A percentile compares a stretch with the other conserved stretches of the same genome.
phyloP scores from a whole-genome alignment of 2,888 invertebrate species.

The Meloe dianella region DNA sequence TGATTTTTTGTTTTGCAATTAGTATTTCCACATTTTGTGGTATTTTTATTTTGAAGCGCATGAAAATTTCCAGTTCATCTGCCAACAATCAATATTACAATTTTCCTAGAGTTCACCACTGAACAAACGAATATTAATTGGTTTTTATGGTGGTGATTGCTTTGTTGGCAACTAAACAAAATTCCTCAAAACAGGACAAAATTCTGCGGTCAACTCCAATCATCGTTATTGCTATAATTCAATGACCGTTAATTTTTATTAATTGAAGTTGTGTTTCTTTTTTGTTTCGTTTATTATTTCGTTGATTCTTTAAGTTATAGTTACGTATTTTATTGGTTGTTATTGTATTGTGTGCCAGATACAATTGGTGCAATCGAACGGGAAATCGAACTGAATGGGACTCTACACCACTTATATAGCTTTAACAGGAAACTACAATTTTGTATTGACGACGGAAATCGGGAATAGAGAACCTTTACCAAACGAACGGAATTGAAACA shows the following conservation, averaged over 20 bases:
- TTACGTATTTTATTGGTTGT: conserved; percentile 34
- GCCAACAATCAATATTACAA: conserved; percentile 1
- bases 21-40: no score
- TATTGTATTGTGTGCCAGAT: conserved; percentile 29
- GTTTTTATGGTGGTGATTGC: conserved; percentile 38
- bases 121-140: conserved; percentile 33
- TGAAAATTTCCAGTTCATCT: background rate
- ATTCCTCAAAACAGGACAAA: background rate
- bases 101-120: conserved; percentile 2
- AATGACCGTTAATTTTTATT: conserved; percentile 30
- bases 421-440: conserved; percentile 23
- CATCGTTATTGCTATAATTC: conserved; percentile 36
- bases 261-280: conserved; percentile 23
- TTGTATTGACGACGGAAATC: conserved; percentile 8
- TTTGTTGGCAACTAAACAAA: conserved; percentile 29
- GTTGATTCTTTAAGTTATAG: background rate
- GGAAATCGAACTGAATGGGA: conserved; percentile 30
- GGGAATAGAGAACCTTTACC: background rate
- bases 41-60: background rate
- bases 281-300: background rate
- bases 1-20: background rate
- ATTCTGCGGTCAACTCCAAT: conserved; percentile 34
- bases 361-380: conserved; percentile 34
- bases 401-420: conserved; percentile 17
- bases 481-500: conserved; percentile 1